Conservation (phyloP, 1,140 invertebrate species). For the Nomia melanderi region DNA sequence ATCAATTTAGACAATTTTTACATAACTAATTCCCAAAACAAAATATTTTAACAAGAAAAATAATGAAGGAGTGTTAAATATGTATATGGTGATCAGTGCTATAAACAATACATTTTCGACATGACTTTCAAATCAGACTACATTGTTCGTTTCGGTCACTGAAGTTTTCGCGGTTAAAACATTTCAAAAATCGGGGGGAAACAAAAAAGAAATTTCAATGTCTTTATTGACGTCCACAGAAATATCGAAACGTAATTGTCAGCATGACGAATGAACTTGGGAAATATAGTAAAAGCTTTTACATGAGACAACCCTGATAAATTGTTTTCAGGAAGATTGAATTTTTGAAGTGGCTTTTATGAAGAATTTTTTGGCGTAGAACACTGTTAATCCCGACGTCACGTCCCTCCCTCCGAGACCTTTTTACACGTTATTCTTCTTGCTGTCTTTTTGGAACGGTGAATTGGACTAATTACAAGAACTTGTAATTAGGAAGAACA, state of each 20-base stretch:
- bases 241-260: background rate
- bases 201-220: background rate
- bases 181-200: background rate
- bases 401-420: no score
- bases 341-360: background rate
- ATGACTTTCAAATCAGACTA: no score
- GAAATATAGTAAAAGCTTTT: background rate
- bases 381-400: background rate
- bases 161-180: background rate
- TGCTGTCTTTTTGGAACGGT: constrained; percentile 17
- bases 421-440: background rate
- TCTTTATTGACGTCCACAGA: background rate
- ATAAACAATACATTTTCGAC: no score
- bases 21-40: no score
- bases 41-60: no score
- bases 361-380: background rate
- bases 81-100: no score
- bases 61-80: no score
- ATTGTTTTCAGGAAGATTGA: no score
- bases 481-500: constrained; percentile 39
- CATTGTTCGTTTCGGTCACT: no score
- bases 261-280: background rate
- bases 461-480: constrained; percentile 40
- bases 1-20: no score
- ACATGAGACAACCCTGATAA: no score